phyloP scores from a whole-genome alignment of 2,888 invertebrate genomes.

The Gibbula magus region DNA sequence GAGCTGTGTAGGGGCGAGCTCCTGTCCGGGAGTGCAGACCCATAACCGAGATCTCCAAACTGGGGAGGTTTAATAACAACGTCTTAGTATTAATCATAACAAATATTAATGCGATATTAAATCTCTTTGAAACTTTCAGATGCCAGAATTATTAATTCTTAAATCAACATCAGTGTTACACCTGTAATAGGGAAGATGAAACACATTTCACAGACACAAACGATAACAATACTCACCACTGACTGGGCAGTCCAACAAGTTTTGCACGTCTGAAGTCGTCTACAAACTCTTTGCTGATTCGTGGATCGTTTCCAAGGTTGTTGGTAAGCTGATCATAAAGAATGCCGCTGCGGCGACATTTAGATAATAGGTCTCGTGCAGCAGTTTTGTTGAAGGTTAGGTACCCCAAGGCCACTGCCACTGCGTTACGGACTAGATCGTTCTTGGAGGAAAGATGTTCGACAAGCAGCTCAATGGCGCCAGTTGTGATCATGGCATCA shows the following conservation, averaged over 20 bases:
- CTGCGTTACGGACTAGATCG: slow-evolving; percentile 66
- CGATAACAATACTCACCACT: slow-evolving; percentile 61
- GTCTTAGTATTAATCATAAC: too few species aligned
- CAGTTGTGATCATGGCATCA: slow-evolving; percentile 74
- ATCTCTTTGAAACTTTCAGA: too few species aligned
- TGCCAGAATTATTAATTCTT: too few species aligned
- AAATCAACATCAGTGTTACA: too few species aligned
- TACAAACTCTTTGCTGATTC: slow-evolving; percentile 70
- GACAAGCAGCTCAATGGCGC: slow-evolving; percentile 70
- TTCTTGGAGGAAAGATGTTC: slow-evolving; percentile 65
- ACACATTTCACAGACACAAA: too few species aligned
- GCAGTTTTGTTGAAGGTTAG: slow-evolving; percentile 74
- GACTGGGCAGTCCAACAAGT: slow-evolving; percentile 71
- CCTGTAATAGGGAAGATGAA: too few species aligned
- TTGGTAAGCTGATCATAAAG: slow-evolving; percentile 69
- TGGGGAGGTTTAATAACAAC: background rate
- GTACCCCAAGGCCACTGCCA: slow-evolving; percentile 74
- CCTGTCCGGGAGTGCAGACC: background rate
- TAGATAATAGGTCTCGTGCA: slow-evolving; percentile 68
- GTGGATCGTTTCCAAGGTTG: slow-evolving; percentile 70
- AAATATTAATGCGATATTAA: too few species aligned
- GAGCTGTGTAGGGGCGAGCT: background rate
- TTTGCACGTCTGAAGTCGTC: slow-evolving; percentile 71
- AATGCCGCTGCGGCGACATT: slow-evolving; percentile 69
- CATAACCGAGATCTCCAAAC: background rate